A percentile compares a stretch with the other conserved stretches of the same genome.
phyloP scores from a whole-genome alignment of 2,888 invertebrate species.

The Cepaea hortensis region DNA sequence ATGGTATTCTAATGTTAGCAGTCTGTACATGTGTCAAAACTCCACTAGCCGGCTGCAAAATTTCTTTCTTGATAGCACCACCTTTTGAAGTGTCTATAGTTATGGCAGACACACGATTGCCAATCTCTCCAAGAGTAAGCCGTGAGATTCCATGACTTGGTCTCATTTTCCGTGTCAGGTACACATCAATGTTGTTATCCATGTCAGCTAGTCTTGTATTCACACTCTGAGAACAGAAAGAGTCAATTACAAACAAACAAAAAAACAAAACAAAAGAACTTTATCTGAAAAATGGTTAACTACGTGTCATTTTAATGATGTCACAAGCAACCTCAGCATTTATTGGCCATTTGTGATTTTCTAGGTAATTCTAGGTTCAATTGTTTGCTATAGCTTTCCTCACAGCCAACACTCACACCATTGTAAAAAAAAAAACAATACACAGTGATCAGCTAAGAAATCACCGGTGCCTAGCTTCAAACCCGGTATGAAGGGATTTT shows the following conservation, averaged over 20 bases:
- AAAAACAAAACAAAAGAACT: too few relatives aligned
- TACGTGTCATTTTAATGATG: too few relatives aligned
- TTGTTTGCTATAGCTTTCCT: too few relatives aligned
- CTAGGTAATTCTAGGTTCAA: too few relatives aligned
- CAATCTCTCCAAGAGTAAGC: conserved; percentile 70
- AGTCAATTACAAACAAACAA: background rate
- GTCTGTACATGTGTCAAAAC: conserved; percentile 15
- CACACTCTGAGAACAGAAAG: background rate
- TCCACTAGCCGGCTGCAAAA: conserved; percentile 54
- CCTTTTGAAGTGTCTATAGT: conserved; percentile 60
- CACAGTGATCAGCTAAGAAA: too few relatives aligned
- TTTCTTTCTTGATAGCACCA: conserved; percentile 65
- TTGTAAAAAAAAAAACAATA: too few relatives aligned
- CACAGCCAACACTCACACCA: too few relatives aligned
- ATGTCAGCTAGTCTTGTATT: conserved; percentile 19
- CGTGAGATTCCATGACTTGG: conserved; percentile 54
- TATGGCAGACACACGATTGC: conserved; percentile 69
- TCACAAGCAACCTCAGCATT: too few relatives aligned
- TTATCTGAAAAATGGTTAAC: too few relatives aligned
- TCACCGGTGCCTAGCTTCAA: too few relatives aligned
- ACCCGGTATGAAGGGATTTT: too few relatives aligned
- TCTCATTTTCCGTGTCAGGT: conserved; percentile 19
- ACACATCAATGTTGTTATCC: conserved; percentile 27
- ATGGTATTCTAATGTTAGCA: conserved; percentile 3
- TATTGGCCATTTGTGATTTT: too few relatives aligned